A percentile compares a stretch with the other conserved stretches of the same genome.
Conservation (phyloP, 2,888 invertebrate species). For the Gymnosoma rotundatum region DNA sequence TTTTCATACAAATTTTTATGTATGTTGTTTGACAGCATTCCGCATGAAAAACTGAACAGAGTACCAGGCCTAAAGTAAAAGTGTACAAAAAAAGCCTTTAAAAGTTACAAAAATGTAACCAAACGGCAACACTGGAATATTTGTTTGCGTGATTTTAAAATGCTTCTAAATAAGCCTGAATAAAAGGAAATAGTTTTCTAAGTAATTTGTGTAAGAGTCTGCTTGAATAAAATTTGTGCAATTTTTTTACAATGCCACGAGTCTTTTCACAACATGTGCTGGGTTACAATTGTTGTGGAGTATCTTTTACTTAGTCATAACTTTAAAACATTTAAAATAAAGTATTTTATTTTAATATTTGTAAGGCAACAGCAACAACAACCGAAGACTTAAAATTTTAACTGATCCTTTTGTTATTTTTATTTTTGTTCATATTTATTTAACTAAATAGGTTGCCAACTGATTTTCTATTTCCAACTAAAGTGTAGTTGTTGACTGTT, state of each 20-base stretch:
- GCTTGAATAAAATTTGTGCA: too few relatives aligned
- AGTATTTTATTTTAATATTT: conserved; percentile 11
- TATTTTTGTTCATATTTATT: conserved; percentile 35
- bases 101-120: too few relatives aligned
- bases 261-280: not conserved
- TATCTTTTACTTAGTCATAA: conserved; percentile 39
- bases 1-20: too few relatives aligned
- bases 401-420: conserved; percentile 34
- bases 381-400: conserved; percentile 14
- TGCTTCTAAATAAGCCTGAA: too few relatives aligned
- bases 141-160: too few relatives aligned
- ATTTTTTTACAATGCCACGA: not conserved
- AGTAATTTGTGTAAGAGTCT: too few relatives aligned
- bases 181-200: too few relatives aligned
- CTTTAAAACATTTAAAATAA: conserved; percentile 53
- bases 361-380: not conserved
- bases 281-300: not conserved
- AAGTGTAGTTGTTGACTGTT: conserved; percentile 51
- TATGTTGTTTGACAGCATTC: too few relatives aligned
- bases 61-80: too few relatives aligned
- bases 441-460: conserved; percentile 61
- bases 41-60: too few relatives aligned
- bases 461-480: conserved; percentile 36
- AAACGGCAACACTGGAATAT: too few relatives aligned
- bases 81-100: too few relatives aligned